Evolutionary conservation across 2,113 vertebrate genomes (phyloP).

Genomic region (Rana temporaria): DNA sequence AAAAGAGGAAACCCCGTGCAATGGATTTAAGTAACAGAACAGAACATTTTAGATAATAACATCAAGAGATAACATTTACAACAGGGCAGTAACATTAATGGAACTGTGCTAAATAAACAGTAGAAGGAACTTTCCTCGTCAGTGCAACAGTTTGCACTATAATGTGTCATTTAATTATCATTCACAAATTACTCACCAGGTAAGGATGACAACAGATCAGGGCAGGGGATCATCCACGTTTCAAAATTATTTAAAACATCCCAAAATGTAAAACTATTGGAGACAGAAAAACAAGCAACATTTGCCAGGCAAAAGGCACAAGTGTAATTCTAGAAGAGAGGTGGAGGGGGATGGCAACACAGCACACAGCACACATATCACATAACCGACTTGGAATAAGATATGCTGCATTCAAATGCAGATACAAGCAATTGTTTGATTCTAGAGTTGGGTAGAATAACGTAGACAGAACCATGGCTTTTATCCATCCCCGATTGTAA

Average conservation of each 20-base stretch:
- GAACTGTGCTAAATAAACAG: not conserved
- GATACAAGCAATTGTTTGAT: slow-evolving; percentile 2
- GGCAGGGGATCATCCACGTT: not conserved
- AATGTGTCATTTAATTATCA: not conserved
- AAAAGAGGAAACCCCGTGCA: no score
- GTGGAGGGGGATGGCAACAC: not conserved
- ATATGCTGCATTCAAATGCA: slow-evolving; percentile 33
- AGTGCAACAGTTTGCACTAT: not conserved
- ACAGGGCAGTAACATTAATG: not conserved
- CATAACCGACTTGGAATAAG: slow-evolving; percentile 52
- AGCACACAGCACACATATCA: slow-evolving; percentile 53
- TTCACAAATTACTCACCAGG: slow-evolving; percentile 33
- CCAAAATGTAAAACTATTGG: slow-evolving; percentile 1
- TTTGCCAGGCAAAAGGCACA: not conserved
- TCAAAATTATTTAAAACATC: not conserved
- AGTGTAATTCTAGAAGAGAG: not conserved
- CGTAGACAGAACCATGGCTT: not conserved
- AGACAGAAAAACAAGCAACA: not conserved
- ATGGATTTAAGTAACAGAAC: no score
- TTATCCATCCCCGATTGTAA: not conserved
- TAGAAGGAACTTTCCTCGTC: not conserved
- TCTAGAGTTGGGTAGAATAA: not conserved
- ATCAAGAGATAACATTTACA: not conserved
- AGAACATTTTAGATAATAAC: no score
- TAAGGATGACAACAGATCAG: not conserved